Conservation (phyloP, 2,888 invertebrate species). For the Parthenolecanium corni region DNA sequence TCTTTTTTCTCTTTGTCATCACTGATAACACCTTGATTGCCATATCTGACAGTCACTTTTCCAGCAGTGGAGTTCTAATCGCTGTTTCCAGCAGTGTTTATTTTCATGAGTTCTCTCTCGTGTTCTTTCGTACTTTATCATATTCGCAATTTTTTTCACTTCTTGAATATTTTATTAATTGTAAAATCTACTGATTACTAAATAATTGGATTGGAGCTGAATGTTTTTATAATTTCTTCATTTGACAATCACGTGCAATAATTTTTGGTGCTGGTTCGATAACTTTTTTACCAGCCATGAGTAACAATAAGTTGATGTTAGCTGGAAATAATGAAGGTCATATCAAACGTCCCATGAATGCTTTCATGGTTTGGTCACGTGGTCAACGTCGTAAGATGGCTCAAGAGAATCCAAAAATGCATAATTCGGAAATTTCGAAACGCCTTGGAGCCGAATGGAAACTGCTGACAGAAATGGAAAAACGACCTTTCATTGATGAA, state of each 20-base stretch:
- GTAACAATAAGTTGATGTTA: slow-evolving; percentile 13
- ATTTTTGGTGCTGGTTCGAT: not conserved
- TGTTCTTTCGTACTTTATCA: no score
- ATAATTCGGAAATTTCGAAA: slow-evolving; percentile 93
- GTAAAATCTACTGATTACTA: no score
- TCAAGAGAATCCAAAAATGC: slow-evolving; percentile 97
- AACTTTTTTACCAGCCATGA: not conserved
- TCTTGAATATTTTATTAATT: no score
- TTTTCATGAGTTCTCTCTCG: no score
- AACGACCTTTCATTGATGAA: slow-evolving; percentile 89
- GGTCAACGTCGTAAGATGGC: slow-evolving; percentile 88
- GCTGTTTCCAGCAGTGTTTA: not conserved
- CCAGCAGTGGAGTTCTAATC: not conserved
- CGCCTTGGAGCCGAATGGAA: slow-evolving; percentile 90
- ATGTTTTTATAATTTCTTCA: no score
- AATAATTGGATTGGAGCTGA: no score
- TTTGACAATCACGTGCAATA: not conserved
- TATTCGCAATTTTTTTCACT: no score
- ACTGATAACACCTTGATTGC: slow-evolving; percentile 16
- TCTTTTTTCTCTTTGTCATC: no score
- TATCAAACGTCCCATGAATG: slow-evolving; percentile 96
- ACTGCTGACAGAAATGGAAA: slow-evolving; percentile 69
- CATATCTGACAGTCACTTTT: not conserved
- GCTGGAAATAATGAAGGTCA: slow-evolving; percentile 40
- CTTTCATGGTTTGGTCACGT: slow-evolving; percentile 96